Evolutionary conservation across 1,140 invertebrate genomes (phyloP), one percentile per base, ranked within the genome.

Genomic region (Drosophila seguyi): DNA sequence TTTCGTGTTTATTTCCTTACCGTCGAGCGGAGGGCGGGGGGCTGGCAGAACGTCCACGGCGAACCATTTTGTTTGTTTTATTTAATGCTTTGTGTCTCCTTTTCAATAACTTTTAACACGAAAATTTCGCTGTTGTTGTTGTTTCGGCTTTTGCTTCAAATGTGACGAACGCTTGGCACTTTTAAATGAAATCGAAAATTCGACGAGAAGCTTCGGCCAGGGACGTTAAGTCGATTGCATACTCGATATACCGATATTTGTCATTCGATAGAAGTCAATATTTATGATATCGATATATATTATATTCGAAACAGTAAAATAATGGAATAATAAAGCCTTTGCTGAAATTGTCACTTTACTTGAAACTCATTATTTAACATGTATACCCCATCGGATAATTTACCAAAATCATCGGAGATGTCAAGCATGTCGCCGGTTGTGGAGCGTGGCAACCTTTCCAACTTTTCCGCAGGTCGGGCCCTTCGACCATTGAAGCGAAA

Each of bases 41-140:
- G 88, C 94, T 95, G 36, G 95, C 94, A 69, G 95, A 95, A 91
- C 96, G 94, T 95, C 96, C 96, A 92, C 96, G 94, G 93, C 96
- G 95, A 92, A 95, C 95, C 96, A 97, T 97, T 92, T 93, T 94
- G 61, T 57, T 93, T 73, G 27, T 68, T 68, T 76, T 69, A 42
- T 50, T 73, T 71, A 61, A 4, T 61, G 22, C 36, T 14, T 60
- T 48, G 16, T 65, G 16, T 34, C 22, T 62, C 18, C 20, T 48
- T 36, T 50, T 1, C 16, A 67, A 42, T 8, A 18, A 72, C 42
- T 50, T 48, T 34, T 44, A 38, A 72, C 38, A 31, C 36, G 53
- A 59, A 59, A 72, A 72, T 50, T 73, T 73, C 67, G 45, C 44
- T 73, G 42, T 72, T 50, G 42, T 55, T 72, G 52, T 56, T 72